Evolutionary conservation across 2,797 vertebrate genomes (phyloP), one percentile per base, ranked within the genome.

Genomic region (Gobionotothen gibberifrons): DNA sequence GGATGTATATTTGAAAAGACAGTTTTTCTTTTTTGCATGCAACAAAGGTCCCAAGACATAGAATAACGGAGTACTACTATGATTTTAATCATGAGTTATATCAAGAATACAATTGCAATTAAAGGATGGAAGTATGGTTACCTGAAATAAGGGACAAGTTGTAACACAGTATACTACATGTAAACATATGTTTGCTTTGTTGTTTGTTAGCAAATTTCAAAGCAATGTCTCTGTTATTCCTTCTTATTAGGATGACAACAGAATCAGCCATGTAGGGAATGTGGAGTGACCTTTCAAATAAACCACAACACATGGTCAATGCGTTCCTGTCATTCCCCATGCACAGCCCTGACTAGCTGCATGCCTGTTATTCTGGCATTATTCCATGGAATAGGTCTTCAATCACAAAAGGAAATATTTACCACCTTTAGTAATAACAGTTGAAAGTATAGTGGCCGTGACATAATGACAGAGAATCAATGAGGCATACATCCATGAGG

Each of bases 381-480:
- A 91, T 91, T 93, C 87, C 85, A 68, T 51, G 72, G 72, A 90
- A 80, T 71, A 76, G 51, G 59, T 64, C 69, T 74, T 90, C 79
- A 90, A 87, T 84, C 87, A 15, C 48, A 83, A 91, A 93, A 83
- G 86, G 81, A 87, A 93, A 92, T 90, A 88, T 92, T 93, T 91
- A 86, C 81, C 65, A 69, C 71, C 49, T 72, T 68, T 81, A 77
- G 79, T 62, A 76, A 89, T 74, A 89, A 88, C 85, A 88, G 48
- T 29, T 39, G 64, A 74, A 69, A 87, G 71, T 81, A 63, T 44
- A 48, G 60, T 67, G 55, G 49, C 53, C 9, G 1, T 2, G n/a
- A 47, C 61, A 60, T 36, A 58, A 52, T 69, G 58, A 82, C 59
- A 67, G 29, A 26, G 73, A 82, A 53, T 62, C 71, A 81, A 40